Conservation (phyloP, 2,797 vertebrate genomes). For the Xiphorhynchus erythropygius region DNA sequence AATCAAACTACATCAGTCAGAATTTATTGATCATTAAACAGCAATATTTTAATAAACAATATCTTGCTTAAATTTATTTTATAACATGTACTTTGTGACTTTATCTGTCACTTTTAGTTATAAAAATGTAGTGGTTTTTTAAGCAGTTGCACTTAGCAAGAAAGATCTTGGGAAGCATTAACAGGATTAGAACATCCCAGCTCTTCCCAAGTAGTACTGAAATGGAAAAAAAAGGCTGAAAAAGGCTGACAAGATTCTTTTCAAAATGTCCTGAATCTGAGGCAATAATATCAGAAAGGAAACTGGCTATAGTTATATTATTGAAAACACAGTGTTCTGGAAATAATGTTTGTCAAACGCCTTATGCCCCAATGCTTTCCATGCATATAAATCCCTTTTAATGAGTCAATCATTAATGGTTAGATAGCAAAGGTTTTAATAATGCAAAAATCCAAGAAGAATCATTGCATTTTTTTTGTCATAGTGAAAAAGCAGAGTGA, state of each 20-base stretch:
- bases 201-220: background rate
- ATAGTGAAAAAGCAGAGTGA: background rate
- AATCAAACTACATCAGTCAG: background rate
- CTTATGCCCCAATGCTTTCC: background rate
- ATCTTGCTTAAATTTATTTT: background rate
- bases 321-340: background rate
- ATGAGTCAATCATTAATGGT: background rate
- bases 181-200: background rate
- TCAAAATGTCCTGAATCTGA: background rate
- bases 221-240: background rate
- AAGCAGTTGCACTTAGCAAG: background rate
- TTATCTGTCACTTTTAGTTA: background rate
- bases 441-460: background rate
- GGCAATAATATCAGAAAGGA: background rate
- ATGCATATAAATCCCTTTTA: background rate
- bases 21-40: background rate
- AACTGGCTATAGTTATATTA: background rate
- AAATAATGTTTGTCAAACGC: background rate
- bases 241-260: background rate
- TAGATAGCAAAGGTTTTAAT: background rate
- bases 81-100: background rate
- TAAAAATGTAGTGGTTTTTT: background rate
- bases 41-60: background rate
- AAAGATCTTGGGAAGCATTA: background rate
- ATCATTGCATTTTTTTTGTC: background rate